Conservation (phyloP, 2,797 vertebrate species). For the Tympanoctomys barrerae region DNA sequence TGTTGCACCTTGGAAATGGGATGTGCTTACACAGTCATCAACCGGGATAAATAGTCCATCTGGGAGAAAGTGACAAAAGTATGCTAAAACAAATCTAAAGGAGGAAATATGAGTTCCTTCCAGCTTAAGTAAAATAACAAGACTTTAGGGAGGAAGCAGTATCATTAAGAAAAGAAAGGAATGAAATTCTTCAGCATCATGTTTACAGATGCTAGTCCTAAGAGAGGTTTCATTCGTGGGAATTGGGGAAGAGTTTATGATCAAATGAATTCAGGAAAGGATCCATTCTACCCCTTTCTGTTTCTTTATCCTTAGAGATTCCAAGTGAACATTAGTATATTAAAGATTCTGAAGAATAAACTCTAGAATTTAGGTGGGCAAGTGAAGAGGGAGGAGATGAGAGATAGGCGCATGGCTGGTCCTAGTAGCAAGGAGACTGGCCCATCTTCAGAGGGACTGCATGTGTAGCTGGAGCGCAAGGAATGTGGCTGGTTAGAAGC, state of each 20-base stretch:
- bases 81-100: not conserved
- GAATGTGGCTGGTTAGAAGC: not conserved
- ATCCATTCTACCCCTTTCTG: not conserved
- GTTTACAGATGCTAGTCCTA: not conserved
- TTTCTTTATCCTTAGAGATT: not conserved
- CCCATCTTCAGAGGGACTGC: not conserved
- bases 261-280: not conserved
- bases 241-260: not conserved
- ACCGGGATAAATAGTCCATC: not conserved
- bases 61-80: not conserved
- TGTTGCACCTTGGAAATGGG: not conserved
- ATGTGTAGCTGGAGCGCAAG: too few relatives aligned
- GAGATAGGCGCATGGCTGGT: not conserved
- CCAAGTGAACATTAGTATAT: not conserved
- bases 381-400: not conserved
- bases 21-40: not conserved
- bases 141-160: not conserved
- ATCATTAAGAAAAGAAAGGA: not conserved
- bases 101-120: not conserved
- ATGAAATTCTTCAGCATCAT: not conserved
- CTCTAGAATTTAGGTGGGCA: not conserved
- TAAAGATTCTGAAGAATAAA: not conserved
- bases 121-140: not conserved
- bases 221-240: not conserved
- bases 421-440: not conserved